These are phyloP conservation scores for Polydesmus complanatus DNA, from an alignment of 2,888 invertebrate species.

Conservation along the genomic window DNA sequence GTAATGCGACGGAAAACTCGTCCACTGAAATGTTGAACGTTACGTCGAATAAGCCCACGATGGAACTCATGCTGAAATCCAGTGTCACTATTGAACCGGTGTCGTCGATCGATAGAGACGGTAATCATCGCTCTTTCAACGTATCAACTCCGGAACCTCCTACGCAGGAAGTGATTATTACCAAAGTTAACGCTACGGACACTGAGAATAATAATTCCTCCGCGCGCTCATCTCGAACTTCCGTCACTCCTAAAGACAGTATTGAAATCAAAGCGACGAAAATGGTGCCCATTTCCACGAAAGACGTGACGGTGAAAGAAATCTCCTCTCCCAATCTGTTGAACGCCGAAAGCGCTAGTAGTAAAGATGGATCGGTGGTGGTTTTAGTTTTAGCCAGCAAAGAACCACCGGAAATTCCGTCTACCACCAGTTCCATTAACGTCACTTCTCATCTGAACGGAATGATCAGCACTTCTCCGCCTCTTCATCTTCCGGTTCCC, in stretches of 20 bases:
- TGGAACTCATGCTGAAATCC: not conserved
- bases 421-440: not conserved
- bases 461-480: slow-evolving; percentile 2
- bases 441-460: not conserved
- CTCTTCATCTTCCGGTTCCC: slow-evolving; percentile 9
- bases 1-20: not conserved
- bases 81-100: slow-evolving; percentile 4
- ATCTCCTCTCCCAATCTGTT: not conserved
- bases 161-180: slow-evolving; percentile 1
- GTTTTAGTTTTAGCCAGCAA: slow-evolving; percentile 9
- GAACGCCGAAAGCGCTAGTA: not conserved
- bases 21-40: not conserved
- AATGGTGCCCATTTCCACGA: not conserved
- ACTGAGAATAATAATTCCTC: not conserved
- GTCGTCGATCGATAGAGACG: not conserved
- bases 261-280: not conserved
- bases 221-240: not conserved
- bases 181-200: not conserved
- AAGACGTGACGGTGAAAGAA: not conserved
- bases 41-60: not conserved
- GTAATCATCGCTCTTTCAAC: not conserved
- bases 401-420: slow-evolving; percentile 12
- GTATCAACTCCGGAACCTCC: slow-evolving; percentile 1
- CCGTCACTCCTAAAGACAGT: slow-evolving; percentile 7
- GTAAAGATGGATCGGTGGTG: slow-evolving; percentile 2